A percentile compares a stretch with the other conserved stretches of the same genome.
Conservation (phyloP, 2,113 vertebrate species). For the Pomatorhinus ruficollis region DNA sequence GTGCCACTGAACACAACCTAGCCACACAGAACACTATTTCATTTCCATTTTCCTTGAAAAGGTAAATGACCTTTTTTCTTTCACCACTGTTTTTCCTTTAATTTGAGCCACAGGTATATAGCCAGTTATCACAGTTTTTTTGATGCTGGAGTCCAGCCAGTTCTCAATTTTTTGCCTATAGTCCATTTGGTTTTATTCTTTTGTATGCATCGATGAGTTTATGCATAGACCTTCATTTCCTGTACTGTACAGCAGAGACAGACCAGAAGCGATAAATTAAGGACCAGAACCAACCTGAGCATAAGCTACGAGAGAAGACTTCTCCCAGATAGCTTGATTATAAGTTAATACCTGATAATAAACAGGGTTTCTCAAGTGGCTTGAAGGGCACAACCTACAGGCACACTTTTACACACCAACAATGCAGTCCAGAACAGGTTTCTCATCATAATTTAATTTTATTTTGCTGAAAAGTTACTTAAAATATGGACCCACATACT, state of each 20-base stretch:
- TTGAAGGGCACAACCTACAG: not conserved
- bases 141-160: not conserved
- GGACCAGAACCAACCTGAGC: not conserved
- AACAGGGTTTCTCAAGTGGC: not conserved
- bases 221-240: not conserved
- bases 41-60: not conserved
- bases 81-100: not conserved
- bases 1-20: fast-evolving
- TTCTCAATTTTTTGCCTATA: not conserved
- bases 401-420: not conserved
- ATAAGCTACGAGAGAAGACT: not conserved
- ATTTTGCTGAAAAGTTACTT: not conserved
- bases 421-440: not conserved
- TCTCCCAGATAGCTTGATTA: not conserved
- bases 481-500: not conserved
- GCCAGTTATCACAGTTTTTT: not conserved
- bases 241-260: not conserved
- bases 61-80: not conserved
- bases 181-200: not conserved
- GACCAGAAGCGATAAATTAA: not conserved
- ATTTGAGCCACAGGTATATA: not conserved
- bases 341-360: not conserved
- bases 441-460: not conserved
- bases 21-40: not conserved
- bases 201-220: not conserved